phyloP scores from a whole-genome alignment of 2,888 invertebrate species.

The Acanthosepion esculentum region DNA sequence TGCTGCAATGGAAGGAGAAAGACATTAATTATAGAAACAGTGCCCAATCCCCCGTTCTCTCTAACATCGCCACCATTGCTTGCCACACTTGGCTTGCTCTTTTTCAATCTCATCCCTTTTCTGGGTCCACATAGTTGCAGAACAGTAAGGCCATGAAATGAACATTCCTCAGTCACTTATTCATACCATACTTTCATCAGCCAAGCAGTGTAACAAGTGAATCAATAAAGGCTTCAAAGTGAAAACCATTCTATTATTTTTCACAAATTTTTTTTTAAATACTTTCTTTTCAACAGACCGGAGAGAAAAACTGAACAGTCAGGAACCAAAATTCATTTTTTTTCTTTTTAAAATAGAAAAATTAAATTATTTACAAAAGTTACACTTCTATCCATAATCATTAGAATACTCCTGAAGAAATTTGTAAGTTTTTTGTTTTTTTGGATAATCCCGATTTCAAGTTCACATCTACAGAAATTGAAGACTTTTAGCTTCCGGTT shows the following conservation, averaged over 20 bases:
- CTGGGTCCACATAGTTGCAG: background rate
- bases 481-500: too few species aligned
- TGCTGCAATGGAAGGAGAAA: constrained; percentile 10
- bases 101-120: background rate
- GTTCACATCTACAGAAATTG: too few species aligned
- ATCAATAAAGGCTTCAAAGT: background rate
- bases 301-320: background rate
- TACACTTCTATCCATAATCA: too few species aligned
- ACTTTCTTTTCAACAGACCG: too few species aligned
- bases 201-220: background rate
- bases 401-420: too few species aligned
- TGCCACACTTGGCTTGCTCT: background rate
- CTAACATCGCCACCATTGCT: background rate
- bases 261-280: too few species aligned
- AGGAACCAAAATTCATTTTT: too few species aligned
- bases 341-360: too few species aligned
- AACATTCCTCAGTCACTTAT: background rate
- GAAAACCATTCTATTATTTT: background rate
- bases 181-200: background rate
- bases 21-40: background rate
- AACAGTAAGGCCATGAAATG: background rate
- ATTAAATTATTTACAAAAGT: too few species aligned
- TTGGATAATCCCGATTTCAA: too few species aligned
- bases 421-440: too few species aligned
- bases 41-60: background rate